Evolutionary conservation across 2,113 vertebrate species (phyloP).

Genomic region (Hyperoodon ampullatus): DNA sequence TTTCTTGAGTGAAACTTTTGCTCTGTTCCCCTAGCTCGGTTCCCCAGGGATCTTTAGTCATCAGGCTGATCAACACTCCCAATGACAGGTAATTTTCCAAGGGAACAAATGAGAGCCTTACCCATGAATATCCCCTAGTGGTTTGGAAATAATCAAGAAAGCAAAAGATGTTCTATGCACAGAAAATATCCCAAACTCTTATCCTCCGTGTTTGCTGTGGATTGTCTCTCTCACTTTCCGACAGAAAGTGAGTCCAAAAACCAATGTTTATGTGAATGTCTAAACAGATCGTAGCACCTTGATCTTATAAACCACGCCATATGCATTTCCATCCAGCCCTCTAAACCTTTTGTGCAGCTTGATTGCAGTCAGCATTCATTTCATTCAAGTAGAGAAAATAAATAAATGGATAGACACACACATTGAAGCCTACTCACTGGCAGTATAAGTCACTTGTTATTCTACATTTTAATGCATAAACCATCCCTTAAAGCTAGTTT

Average conservation of each 20-base stretch:
- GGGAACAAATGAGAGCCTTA: background rate
- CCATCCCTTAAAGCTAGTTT: background rate
- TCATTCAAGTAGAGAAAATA: background rate
- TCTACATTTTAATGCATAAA: conserved; percentile 23
- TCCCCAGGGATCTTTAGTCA: too few species aligned
- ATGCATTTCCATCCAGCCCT: background rate
- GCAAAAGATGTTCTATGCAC: background rate
- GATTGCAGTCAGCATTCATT: background rate
- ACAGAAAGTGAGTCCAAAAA: background rate
- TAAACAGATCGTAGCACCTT: background rate
- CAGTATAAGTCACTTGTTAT: background rate
- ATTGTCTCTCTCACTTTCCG: background rate
- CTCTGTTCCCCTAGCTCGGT: too few species aligned
- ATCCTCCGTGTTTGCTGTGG: background rate
- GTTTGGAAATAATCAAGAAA: background rate
- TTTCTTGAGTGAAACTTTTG: background rate
- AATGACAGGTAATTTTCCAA: background rate
- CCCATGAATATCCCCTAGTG: background rate
- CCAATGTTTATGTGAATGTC: background rate
- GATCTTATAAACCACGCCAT: background rate
- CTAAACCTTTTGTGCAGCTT: too few species aligned
- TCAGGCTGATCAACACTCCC: background rate
- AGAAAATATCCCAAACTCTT: background rate
- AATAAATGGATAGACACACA: background rate
- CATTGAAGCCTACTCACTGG: background rate